These are phyloP conservation scores for Lypha dubia DNA, from an alignment of 2,888 invertebrate genomes.

Conservation along the genomic window DNA sequence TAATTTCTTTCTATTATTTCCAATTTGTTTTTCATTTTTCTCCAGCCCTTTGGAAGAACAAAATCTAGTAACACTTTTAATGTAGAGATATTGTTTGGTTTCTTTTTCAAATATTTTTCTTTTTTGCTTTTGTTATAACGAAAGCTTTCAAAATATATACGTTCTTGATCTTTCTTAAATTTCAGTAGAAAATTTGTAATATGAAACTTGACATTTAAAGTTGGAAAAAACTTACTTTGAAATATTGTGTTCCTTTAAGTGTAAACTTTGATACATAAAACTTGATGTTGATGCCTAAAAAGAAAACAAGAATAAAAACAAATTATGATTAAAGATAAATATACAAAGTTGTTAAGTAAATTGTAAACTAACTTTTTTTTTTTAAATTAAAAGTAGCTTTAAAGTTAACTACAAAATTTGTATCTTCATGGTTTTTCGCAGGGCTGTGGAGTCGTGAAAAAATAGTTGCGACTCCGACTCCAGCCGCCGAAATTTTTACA, in stretches of 20 bases:
- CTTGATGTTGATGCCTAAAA: conserved; percentile 60
- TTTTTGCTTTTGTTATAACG: neutral
- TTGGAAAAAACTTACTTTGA: conserved; percentile 57
- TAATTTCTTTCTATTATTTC: neutral
- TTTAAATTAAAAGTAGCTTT: neutral
- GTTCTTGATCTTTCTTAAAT: conserved; percentile 10
- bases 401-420: neutral
- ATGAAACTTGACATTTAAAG: conserved; percentile 40
- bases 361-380: neutral
- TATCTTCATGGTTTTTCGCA: too few species aligned
- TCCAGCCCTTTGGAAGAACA: conserved; percentile 31
- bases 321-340: neutral
- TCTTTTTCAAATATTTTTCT: too few species aligned
- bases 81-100: conserved; percentile 26
- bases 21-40: neutral
- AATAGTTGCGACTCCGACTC: too few species aligned
- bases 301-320: neutral
- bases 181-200: neutral
- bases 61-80: conserved; percentile 43
- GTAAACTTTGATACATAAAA: conserved; percentile 27
- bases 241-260: conserved; percentile 35
- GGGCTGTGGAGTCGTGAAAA: too few species aligned
- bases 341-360: neutral
- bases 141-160: neutral
- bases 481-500: too few species aligned